phyloP scores from a whole-genome alignment of 2,888 invertebrate genomes.

The Dasypogon diadema region DNA sequence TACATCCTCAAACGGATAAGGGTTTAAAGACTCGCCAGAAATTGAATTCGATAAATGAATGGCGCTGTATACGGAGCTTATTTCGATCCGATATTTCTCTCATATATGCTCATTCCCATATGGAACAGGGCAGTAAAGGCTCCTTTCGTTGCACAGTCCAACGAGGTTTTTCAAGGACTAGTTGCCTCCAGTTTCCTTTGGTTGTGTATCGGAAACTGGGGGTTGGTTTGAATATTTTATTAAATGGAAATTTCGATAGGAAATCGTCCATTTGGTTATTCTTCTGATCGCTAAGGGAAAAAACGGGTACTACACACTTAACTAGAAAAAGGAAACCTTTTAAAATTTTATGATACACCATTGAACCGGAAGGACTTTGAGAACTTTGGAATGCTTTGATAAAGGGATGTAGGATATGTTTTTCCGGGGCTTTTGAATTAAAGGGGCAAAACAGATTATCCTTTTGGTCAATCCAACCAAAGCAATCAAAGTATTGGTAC shows the following conservation, averaged over 20 bases:
- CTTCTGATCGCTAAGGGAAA: conserved; percentile 16
- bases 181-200: not conserved
- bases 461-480: conserved; percentile 42
- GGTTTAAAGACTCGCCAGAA: conserved; percentile 39
- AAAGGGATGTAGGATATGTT: conserved; percentile 40
- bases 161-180: conserved; percentile 25
- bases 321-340: conserved; percentile 47
- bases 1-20: not conserved
- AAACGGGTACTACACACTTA: conserved; percentile 25
- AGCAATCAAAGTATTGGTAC: conserved; percentile 29
- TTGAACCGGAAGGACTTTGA: conserved; percentile 44
- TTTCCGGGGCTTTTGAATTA: conserved; percentile 42
- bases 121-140: conserved; percentile 4
- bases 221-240: conserved; percentile 47
- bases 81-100: conserved; percentile 4
- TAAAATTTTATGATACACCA: conserved; percentile 50
- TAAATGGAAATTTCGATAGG: conserved; percentile 50
- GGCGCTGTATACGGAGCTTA: conserved; percentile 10
- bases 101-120: conserved; percentile 17
- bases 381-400: conserved; percentile 37
- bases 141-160: conserved; percentile 3
- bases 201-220: not conserved
- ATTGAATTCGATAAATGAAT: conserved; percentile 48
- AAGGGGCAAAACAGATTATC: conserved; percentile 47
- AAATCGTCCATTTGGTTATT: conserved; percentile 44